phyloP scores from a whole-genome alignment of 2,797 vertebrate species.

The Pantherophis vulpinus region DNA sequence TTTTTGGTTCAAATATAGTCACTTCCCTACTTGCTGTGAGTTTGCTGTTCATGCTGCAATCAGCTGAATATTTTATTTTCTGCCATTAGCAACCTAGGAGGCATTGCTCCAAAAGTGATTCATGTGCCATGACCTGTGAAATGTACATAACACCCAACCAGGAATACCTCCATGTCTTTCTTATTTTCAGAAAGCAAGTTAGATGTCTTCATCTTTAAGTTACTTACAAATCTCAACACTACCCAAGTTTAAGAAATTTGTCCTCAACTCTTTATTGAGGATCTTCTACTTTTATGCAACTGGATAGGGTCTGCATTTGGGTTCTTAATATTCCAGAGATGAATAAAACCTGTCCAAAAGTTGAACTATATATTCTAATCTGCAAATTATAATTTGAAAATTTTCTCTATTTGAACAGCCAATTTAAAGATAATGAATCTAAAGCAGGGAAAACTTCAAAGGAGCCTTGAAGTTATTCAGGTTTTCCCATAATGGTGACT shows the following conservation, averaged over 20 bases:
- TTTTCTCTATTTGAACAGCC: not conserved
- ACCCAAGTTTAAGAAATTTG: not conserved
- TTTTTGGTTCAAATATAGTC: not conserved
- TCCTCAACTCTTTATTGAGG: conserved; percentile 2
- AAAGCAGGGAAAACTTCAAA: not conserved
- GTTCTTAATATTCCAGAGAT: not conserved
- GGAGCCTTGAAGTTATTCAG: not conserved
- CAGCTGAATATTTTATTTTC: not conserved
- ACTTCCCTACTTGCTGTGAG: not conserved
- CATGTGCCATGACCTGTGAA: not conserved
- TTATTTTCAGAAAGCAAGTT: not conserved
- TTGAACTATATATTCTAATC: not conserved
- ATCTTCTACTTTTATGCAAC: conserved; percentile 1
- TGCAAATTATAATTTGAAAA: not conserved
- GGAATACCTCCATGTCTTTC: not conserved
- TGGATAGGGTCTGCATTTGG: not conserved
- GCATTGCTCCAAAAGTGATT: not conserved
- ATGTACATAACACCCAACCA: not conserved
- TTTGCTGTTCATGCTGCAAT: not conserved
- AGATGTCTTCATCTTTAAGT: conserved; percentile 18
- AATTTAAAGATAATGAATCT: not conserved
- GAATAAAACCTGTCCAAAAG: not conserved
- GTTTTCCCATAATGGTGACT: not conserved
- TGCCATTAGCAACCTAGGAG: not conserved
- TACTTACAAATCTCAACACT: not conserved